Evolutionary conservation across 1,140 invertebrate genomes (phyloP).

Genomic region (Mya arenaria): DNA sequence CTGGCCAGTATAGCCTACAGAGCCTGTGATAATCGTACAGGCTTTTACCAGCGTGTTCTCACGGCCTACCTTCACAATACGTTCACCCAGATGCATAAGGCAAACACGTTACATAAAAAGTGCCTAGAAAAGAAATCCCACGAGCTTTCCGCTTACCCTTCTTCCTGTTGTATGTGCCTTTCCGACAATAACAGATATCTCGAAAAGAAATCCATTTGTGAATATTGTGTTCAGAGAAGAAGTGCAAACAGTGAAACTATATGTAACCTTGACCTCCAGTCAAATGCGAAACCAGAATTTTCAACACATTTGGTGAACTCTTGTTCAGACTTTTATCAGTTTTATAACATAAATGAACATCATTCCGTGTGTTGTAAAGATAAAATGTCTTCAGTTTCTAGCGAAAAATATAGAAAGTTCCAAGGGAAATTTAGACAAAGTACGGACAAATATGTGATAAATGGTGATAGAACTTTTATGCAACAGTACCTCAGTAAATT

Average conservation of each 20-base stretch:
- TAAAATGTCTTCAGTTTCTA: slow-evolving; percentile 11
- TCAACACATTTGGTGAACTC: slow-evolving; percentile 25
- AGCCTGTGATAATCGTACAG: slow-evolving; percentile 34
- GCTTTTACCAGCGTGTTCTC: not conserved
- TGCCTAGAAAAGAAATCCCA: slow-evolving; percentile 49
- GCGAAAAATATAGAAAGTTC: slow-evolving; percentile 20
- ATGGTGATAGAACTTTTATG: slow-evolving; percentile 39
- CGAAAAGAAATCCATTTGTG: slow-evolving; percentile 50
- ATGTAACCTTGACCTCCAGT: slow-evolving; percentile 40
- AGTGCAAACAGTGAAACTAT: slow-evolving; percentile 12
- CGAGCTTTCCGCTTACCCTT: not conserved
- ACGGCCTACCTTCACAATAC: not conserved
- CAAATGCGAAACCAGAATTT: not conserved
- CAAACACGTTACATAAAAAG: slow-evolving; percentile 20
- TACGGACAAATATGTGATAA: slow-evolving; percentile 50
- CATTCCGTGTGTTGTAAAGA: slow-evolving; percentile 60
- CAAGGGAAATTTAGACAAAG: too few species aligned
- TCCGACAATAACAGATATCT: not conserved
- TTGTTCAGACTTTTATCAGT: slow-evolving; percentile 57
- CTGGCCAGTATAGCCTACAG: slow-evolving; percentile 33
- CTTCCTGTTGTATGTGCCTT: slow-evolving; percentile 60
- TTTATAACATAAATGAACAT: slow-evolving; percentile 62
- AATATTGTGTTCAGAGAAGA: slow-evolving; percentile 55
- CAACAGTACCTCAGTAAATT: slow-evolving; percentile 52
- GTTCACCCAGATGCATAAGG: not conserved